phyloP scores from a whole-genome alignment of 2,888 invertebrate genomes.

The Trissolcus japonicus region DNA sequence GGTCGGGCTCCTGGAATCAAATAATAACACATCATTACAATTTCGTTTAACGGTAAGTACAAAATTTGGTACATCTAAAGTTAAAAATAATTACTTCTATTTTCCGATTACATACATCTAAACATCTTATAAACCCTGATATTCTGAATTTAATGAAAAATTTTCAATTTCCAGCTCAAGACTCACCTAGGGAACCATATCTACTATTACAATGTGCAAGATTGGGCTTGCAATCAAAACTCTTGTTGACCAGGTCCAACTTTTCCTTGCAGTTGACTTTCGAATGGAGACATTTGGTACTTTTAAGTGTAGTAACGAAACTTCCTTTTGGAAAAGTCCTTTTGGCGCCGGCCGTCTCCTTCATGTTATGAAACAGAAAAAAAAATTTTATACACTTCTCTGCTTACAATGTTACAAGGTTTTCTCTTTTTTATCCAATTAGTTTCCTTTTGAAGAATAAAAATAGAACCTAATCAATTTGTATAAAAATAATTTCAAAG shows the following conservation, averaged over 20 bases:
- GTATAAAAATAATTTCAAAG: background rate
- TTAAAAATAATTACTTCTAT: no score
- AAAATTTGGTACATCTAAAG: no score
- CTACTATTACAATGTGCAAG: background rate
- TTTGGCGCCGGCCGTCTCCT: slow-evolving; percentile 65
- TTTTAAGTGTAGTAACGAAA: slow-evolving; percentile 9
- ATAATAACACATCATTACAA: background rate
- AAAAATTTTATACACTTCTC: slow-evolving; percentile 43
- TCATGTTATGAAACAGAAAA: slow-evolving; percentile 64
- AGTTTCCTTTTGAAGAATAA: slow-evolving; percentile 1
- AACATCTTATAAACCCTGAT: background rate
- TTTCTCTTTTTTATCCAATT: background rate
- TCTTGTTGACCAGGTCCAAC: no score
- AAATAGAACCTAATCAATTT: slow-evolving; percentile 1
- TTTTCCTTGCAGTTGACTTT: slow-evolving; percentile 5
- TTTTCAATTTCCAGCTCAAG: background rate
- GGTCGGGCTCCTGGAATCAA: slow-evolving; percentile 49
- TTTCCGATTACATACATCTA: background rate
- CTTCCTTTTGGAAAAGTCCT: slow-evolving; percentile 50
- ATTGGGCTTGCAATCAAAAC: no score
- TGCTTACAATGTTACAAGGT: background rate
- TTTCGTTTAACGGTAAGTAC: no score
- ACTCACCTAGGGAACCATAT: slow-evolving; percentile 22
- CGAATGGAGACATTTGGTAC: background rate
- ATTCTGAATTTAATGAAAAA: slow-evolving; percentile 28